Base-by-base conservation (phyloP, 2,888 invertebrate genomes). In the Elmis aenea region DNA sequence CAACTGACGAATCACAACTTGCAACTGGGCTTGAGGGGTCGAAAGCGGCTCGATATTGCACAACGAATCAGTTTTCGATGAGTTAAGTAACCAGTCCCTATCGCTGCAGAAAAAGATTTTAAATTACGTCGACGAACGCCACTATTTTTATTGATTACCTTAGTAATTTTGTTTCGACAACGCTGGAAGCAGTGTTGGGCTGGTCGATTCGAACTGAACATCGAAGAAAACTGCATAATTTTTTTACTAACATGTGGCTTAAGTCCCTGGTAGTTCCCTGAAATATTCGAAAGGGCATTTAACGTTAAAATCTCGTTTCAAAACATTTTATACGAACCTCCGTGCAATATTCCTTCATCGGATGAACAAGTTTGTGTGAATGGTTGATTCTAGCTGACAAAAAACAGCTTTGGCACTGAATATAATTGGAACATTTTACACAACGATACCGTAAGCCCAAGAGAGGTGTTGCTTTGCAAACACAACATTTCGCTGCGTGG, bases 371-470 rank as follows among this genome's bases (percentile, higher is more conserved):
- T 61, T 81, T 82, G 58, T 84, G 83, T 18, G 74, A 73, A 51
- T 73, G 72, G 39, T 72, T 76, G 13, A 66, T 69, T 51, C 72
- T 69, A 2, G 79, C 80, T 36, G 71, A 70, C 38, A 82, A 74
- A 62, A 83, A 84, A 61, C 83, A 84, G 16, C 69, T 66, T 59
- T 83, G 83, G 54, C 83, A 84, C 50, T 81, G 75, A 53, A 77
- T 75, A 56, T 79, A 83, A 39, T 72, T 72, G 20, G 77, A 70
- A 58, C 81, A 84, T 52, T 75, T 75, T 33, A 79, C 59, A 61
- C 83, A 84, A 41, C 73, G 72, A 61, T 82, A 83, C 38, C 77
- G 70, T 37, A 74, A 65, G 8, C 82, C 82, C 49, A 71, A 64
- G 20, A 81, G 66, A 1, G 80, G 77, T 22, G 62, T 70, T 2